These are phyloP conservation scores for Melanotaenia duboulayi DNA, from an alignment of 2,113 vertebrate genomes.

Conservation along the genomic window DNA sequence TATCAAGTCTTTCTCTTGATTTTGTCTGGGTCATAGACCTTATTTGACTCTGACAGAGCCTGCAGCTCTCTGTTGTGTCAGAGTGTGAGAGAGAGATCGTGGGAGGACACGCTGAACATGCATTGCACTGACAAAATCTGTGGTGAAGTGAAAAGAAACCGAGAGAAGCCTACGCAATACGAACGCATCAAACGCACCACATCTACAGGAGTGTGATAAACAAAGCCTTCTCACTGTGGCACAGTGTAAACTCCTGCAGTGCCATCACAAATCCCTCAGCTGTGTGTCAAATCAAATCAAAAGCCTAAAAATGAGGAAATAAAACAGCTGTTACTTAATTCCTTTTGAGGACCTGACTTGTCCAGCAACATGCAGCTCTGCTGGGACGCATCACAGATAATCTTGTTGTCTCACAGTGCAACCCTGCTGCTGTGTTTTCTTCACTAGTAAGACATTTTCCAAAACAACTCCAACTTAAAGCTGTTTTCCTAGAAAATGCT, in stretches of 20 bases:
- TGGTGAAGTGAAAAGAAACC: conserved; percentile 18
- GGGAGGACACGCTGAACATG: conserved; percentile 47
- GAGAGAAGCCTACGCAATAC: background rate
- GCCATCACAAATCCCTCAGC: background rate
- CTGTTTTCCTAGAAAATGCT: conserved; percentile 20
- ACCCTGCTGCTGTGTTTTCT: conserved; percentile 4
- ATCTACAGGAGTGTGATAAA: conserved; percentile 27
- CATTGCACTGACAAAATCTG: conserved; percentile 18
- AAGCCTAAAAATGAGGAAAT: too few relatives aligned
- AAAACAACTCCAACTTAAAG: conserved; percentile 14
- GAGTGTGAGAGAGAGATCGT: conserved; percentile 39
- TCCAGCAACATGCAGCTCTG: background rate
- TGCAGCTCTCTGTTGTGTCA: conserved; percentile 52
- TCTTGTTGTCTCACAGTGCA: conserved; percentile 15
- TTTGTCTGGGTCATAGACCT: conserved; percentile 45
- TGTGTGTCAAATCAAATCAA: background rate
- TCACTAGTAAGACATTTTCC: conserved; percentile 4
- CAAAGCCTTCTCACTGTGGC: background rate
- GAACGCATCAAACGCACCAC: conserved; percentile 22
- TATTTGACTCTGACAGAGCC: conserved; percentile 28
- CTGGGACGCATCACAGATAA: conserved; percentile 25
- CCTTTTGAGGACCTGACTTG: background rate
- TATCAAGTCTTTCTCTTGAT: background rate
- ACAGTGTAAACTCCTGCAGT: conserved; percentile 9
- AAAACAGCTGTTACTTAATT: too few relatives aligned